These are phyloP conservation scores for Parazoanthus swiftii DNA, from an alignment of 92 coral and sea anemone species.

Conservation along the genomic window DNA sequence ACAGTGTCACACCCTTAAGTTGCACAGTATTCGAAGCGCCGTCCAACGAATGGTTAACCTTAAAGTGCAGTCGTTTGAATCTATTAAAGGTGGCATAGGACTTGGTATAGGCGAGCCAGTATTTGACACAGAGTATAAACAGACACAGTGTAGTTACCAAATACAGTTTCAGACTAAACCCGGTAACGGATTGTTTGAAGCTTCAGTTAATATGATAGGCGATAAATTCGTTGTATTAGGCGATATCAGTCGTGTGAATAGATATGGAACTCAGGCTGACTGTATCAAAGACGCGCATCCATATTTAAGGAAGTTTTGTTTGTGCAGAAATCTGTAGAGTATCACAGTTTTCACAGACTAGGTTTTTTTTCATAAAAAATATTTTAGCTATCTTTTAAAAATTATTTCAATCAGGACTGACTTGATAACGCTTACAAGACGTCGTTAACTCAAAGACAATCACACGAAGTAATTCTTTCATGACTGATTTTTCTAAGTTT, in stretches of 20 bases:
- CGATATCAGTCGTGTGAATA: constrained; percentile 65
- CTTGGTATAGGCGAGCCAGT: constrained; percentile 60
- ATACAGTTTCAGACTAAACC: constrained; percentile 53
- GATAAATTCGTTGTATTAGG: constrained; percentile 48
- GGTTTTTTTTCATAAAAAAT: not conserved
- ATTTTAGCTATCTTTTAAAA: not conserved
- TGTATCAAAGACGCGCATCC: constrained; percentile 55
- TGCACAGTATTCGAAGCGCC: constrained; percentile 51
- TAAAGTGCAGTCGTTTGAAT: constrained; percentile 45
- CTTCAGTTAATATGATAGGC: constrained; percentile 43
- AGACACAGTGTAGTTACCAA: constrained; percentile 60
- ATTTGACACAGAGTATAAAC: constrained; percentile 34
- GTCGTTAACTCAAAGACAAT: not conserved
- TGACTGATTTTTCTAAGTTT: not conserved
- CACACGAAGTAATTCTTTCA: not conserved
- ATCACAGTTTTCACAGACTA: not conserved
- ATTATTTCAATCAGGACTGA: too few species aligned
- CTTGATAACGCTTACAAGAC: not conserved
- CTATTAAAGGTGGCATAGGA: constrained; percentile 49
- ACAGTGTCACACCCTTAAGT: constrained; percentile 36
- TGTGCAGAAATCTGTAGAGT: constrained; percentile 28
- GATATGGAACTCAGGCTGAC: constrained; percentile 61
- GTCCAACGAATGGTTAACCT: constrained; percentile 51
- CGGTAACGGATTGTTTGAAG: constrained; percentile 62
- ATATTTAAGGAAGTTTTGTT: constrained; percentile 56